Evolutionary conservation across 2,113 vertebrate genomes (phyloP), one percentile per base, ranked within the genome.

Genomic region (Brachyhypopomus gauderio): DNA sequence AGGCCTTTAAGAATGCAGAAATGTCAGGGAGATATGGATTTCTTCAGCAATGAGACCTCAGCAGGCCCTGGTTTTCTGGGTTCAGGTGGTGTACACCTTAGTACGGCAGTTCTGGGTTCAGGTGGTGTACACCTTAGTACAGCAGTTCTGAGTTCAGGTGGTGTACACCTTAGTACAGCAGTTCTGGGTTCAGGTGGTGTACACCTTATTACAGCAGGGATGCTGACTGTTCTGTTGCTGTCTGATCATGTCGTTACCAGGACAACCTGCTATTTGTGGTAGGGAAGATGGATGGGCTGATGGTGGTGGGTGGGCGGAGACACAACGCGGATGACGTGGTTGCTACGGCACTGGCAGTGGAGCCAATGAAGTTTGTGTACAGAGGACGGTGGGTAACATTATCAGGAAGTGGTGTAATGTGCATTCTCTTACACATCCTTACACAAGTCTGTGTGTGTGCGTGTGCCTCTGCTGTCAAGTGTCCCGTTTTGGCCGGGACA

Each of bases 351-450:
- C 84, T 98, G 88, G 97, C 97, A 0, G 97, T 98, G 6, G 97
- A 98, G 75, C 97, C 97, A 77, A 97, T 98, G 96, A 98, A 98
- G 90, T 98, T 98, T 93, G 97, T 98, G 63, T 98, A 98, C 90
- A 94, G 97, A 86, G 97, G 97, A 87, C 96, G 97, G 97, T 98
- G 92, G 94, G 91, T 2, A 48, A 27, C n/a, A 34, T 22, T 23
- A 22, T 58, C 45, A 70, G 9, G 45, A 52, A 12, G 45, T 52
- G 45, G 45, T 1, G 45, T 14, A 52, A 14, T 52, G 45, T 52
- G 12, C 9, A 3, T 52, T 45, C 12, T 76, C 20, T 55, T n/a
- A 52, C 25, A 63, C 60, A 66, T 20, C 6, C 4, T 8, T 5
- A 34, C 64, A 17, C 64, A 27, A 66, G 25, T 58, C n/a, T 75